Evolutionary conservation across 1,140 invertebrate species (phyloP), one percentile per base, ranked within the genome.

Genomic region (Charaxes varanes): DNA sequence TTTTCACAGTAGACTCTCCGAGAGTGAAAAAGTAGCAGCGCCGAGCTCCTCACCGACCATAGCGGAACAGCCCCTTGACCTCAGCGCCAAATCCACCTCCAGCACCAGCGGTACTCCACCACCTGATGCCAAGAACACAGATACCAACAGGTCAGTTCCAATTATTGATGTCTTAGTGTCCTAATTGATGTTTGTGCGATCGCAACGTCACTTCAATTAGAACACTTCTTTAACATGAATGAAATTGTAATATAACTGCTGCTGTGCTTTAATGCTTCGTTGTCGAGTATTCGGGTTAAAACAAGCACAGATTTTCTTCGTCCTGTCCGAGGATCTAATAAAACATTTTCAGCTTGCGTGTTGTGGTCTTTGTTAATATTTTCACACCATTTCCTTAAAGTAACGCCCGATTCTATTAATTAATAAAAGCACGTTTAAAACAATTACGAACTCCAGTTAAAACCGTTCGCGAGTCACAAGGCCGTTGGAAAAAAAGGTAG

Each of bases 11-110:
- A 77, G 77, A 49, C 53, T 76, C 22, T 53, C 65, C 16, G 73
- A 76, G 12, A 46, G 54, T 3, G 74, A 79, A 6, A 79, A 82
- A 48, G 58, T 57, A 26, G 43, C 62, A n/a, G 55, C 60, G 2
- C 57, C 65, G 2, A 55, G 49, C 17, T 62, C 81, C 40, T 84
- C 87, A 11, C 86, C 86, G 30, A 76, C 80, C 48, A 80, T 79
- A 26, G 84, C 84, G 50, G 91, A 92, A 63, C 90, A 92, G 78
- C 92, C 92, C 12, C 86, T 93, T 49, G 92, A 93, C 86, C 88
- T 94, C 58, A 93, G 92, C 83, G 90, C 91, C 56, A 92, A 93
- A 58, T 85, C 84, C 28, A 86, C 69, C 41, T 74, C 78, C 44
- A 66, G 73, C 73, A 71, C 74, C 55, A 71, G 77, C 33, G 76